These are phyloP conservation scores for Lanistes nyassanus DNA, from an alignment of 1,140 invertebrate genomes.

Conservation along the genomic window DNA sequence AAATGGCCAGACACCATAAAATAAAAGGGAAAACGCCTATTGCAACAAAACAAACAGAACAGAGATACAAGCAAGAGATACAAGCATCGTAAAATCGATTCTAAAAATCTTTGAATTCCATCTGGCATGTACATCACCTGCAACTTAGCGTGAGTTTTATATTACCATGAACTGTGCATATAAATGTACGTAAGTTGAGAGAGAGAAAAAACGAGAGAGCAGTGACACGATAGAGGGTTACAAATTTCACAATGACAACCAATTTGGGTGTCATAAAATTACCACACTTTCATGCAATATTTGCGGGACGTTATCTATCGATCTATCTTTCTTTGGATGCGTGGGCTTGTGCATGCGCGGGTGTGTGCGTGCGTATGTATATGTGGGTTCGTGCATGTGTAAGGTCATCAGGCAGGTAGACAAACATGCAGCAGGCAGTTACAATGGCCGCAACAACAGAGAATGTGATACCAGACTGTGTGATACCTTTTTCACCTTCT, in stretches of 20 bases:
- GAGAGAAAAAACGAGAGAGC: not conserved
- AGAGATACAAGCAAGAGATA: not conserved
- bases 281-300: no score
- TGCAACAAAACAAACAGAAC: not conserved
- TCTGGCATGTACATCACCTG: not conserved
- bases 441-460: no score
- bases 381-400: constrained; percentile 8
- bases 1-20: not conserved
- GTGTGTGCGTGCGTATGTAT: not conserved
- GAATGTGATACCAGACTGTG: no score
- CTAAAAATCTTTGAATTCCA: no score
- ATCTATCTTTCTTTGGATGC: not conserved
- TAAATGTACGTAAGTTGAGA: not conserved
- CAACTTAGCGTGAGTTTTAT: not conserved
- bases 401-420: not conserved
- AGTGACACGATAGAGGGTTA: not conserved
- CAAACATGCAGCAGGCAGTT: not conserved
- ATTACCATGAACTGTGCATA: not conserved
- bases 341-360: not conserved
- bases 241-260: not conserved
- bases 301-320: not conserved
- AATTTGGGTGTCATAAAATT: no score
- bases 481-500: not conserved
- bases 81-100: not conserved
- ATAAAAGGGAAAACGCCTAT: not conserved